Evolutionary conservation across 1,140 invertebrate genomes (phyloP), one percentile per base, ranked within the genome.

Genomic region (Drosophila pandora): DNA sequence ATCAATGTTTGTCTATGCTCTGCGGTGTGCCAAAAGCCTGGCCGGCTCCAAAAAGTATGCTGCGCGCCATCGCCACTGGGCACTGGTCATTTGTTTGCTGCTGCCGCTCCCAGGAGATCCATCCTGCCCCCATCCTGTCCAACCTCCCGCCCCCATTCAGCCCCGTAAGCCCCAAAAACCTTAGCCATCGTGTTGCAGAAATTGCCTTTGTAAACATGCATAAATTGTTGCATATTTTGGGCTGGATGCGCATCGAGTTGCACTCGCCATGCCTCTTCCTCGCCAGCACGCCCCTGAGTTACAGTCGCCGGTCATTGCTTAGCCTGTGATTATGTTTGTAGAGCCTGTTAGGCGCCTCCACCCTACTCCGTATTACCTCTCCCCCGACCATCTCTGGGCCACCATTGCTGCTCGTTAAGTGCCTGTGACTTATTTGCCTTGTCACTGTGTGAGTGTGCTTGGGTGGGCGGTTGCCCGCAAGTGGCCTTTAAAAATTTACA

Each of bases 1-100:
- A 84, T 85, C 81, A 84, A 84, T 84, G 81, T 85, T 84, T 84
- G 81, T 84, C 81, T 84, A 85, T 85, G 82, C 73, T 85, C 62
- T 73, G 77, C 69, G 78, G 78, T 80, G 65, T 76, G 73, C 73
- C 74, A 76, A 50, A 75, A 49, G 48, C 57, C 63, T 67, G 52
- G n/a, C 45, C 52, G 43, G 28, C 17, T 25, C 71, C 37, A 30
- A 53, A 68, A 65, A 67, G 58, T 68, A 59, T 76, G 76, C 72
- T 72, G 75, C 39, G 78, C 53, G 58, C 58, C 65, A 45, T 56
- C 43, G 55, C 58, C 47, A 48, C 30, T 61, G 69, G 65, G 41
- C 65, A 69, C 41, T 69, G 65, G 65, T 57, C 65, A 68, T 69
- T 69, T 69, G 65, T 69, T 69, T 69, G 65, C 63, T 39, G 30